Evolutionary conservation across 2,888 invertebrate species (phyloP).

Genomic region (Creontiades dilutus): DNA sequence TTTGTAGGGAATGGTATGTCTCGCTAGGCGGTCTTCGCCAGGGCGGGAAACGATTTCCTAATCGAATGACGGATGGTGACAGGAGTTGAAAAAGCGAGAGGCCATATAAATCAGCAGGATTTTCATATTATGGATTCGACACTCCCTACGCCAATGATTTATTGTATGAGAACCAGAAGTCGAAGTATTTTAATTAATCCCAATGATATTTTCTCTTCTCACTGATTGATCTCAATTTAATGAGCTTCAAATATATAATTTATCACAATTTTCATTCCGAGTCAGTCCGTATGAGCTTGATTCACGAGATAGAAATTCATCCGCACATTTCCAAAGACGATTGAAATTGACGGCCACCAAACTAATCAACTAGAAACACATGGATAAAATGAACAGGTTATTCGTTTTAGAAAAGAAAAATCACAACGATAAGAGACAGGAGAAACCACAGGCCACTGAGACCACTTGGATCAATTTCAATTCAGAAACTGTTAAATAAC

Average conservation of each 20-base stretch:
- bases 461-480: too few species aligned
- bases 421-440: too few species aligned
- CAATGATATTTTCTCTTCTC: background rate
- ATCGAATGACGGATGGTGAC: constrained; percentile 36
- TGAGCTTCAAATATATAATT: background rate
- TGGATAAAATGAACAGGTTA: too few species aligned
- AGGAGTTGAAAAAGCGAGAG: constrained; percentile 26
- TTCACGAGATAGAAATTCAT: too few species aligned
- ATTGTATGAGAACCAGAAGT: background rate
- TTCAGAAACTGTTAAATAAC: too few species aligned
- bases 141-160: background rate
- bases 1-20: background rate
- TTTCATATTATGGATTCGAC: constrained; percentile 39
- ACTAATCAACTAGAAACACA: too few species aligned
- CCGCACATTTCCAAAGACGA: too few species aligned
- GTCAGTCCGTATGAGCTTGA: too few species aligned
- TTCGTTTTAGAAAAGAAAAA: too few species aligned
- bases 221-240: background rate
- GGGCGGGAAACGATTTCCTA: constrained; percentile 23
- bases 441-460: too few species aligned
- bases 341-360: too few species aligned
- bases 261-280: too few species aligned
- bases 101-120: constrained; percentile 6
- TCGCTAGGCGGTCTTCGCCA: background rate
- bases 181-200: background rate